Conservation (phyloP, 2,888 invertebrate genomes). For the Tipula helvola region DNA sequence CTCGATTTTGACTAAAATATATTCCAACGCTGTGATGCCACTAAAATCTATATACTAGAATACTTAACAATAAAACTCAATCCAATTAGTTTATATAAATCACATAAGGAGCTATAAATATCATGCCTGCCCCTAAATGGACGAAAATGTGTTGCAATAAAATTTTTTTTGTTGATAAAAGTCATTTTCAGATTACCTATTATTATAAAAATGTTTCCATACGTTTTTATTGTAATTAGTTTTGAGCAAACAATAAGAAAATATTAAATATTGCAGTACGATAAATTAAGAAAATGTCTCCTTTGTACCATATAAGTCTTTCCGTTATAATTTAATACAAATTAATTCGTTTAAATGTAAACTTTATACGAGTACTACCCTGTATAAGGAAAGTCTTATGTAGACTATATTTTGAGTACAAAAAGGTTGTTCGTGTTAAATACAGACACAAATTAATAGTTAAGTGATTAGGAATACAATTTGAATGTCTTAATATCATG, state of each 20-base stretch:
- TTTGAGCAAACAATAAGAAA: neutral
- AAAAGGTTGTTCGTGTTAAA: neutral
- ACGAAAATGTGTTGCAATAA: neutral
- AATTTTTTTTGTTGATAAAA: neutral
- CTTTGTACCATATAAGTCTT: neutral
- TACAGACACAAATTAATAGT: neutral
- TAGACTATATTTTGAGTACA: neutral
- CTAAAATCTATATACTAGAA: too few species aligned
- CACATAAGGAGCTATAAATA: neutral
- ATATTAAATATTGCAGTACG: neutral
- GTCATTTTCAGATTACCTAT: neutral
- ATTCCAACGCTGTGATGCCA: too few species aligned
- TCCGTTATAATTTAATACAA: neutral
- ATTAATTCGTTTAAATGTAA: neutral
- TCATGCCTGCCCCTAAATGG: neutral
- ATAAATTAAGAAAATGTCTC: neutral
- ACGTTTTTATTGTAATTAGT: neutral
- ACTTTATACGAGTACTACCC: too few species aligned
- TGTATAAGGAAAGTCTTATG: too few species aligned
- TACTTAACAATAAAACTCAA: neutral
- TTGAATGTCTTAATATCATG: neutral
- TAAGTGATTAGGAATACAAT: neutral
- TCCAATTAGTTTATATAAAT: neutral
- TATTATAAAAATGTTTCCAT: neutral
- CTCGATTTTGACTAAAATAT: too few species aligned